Evolutionary conservation across 2,113 vertebrate genomes (phyloP).

Genomic region (Cephalopholis sonnerati): DNA sequence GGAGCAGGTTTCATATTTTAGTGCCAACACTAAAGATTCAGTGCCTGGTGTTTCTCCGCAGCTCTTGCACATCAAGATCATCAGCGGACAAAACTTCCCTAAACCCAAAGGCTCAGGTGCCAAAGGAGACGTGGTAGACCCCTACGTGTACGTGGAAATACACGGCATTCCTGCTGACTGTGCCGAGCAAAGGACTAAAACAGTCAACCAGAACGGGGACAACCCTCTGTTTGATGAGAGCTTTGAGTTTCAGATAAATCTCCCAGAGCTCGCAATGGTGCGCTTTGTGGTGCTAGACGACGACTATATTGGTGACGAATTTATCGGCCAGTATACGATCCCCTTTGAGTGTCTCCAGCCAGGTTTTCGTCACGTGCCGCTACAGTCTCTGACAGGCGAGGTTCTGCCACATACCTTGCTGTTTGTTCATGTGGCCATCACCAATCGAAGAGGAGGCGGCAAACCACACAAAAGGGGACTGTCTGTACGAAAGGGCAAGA

Average conservation of each 20-base stretch:
- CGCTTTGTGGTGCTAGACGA: conserved; percentile 98
- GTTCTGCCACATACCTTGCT: conserved; percentile 91
- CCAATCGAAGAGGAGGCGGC: conserved; percentile 96
- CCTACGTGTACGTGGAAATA: conserved; percentile 98
- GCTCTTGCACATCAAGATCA: conserved; percentile 97
- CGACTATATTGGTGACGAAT: conserved; percentile 98
- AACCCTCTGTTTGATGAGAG: conserved; percentile 98
- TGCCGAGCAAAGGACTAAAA: conserved; percentile 97
- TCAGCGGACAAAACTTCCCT: conserved; percentile 97
- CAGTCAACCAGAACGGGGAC: conserved; percentile 95
- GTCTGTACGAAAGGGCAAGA: conserved; percentile 95
- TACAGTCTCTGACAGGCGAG: conserved; percentile 96
- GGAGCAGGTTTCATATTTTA: conserved; percentile 97
- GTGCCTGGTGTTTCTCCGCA: conserved; percentile 98
- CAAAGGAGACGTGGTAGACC: conserved; percentile 98
- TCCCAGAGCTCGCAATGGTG: conserved; percentile 97
- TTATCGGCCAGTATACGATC: conserved; percentile 97
- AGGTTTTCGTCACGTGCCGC: conserved; percentile 94
- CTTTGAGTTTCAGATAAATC: conserved; percentile 98
- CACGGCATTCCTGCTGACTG: conserved; percentile 98
- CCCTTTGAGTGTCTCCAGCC: conserved; percentile 98
- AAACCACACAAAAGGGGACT: conserved; percentile 97
- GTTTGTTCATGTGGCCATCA: conserved; percentile 98
- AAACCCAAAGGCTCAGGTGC: conserved; percentile 98
- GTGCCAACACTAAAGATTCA: conserved; percentile 97